Percentiles rank a stretch among this genome's conserved stretches.
Evolutionary conservation across 2,888 invertebrate genomes (phyloP).

Genomic region (Scaptomyza tumidula): DNA sequence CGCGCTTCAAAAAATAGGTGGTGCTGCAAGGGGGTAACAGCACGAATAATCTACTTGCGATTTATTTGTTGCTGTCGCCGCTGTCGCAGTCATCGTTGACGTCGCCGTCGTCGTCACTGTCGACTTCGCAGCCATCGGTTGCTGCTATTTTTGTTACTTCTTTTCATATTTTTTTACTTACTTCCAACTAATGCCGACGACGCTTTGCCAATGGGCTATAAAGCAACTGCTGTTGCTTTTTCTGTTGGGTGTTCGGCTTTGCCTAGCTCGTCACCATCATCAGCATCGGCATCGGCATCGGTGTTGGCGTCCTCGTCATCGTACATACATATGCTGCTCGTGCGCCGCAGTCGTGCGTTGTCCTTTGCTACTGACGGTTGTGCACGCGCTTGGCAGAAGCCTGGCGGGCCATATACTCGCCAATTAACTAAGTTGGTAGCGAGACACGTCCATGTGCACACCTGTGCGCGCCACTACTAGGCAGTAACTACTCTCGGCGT

Average conservation of each 20-base stretch:
- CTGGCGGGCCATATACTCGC: slow-evolving; percentile 29
- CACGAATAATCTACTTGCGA: slow-evolving; percentile 77
- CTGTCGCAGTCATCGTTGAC: slow-evolving; percentile 26
- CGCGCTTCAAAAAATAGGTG: slow-evolving; percentile 50
- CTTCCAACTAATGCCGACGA: slow-evolving; percentile 60
- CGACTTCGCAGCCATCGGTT: slow-evolving; percentile 26
- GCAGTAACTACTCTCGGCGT: slow-evolving; percentile 26
- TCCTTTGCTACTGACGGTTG: slow-evolving; percentile 79
- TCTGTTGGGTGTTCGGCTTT: slow-evolving; percentile 43
- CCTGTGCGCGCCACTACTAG: slow-evolving; percentile 64
- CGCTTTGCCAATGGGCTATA: slow-evolving; percentile 52
- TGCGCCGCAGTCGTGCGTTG: slow-evolving; percentile 73
- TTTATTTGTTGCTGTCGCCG: slow-evolving; percentile 69
- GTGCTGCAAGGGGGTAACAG: slow-evolving; percentile 55
- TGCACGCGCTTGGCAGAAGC: slow-evolving; percentile 62
- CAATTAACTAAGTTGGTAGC: slow-evolving; percentile 53
- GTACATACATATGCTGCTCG: slow-evolving; percentile 30
- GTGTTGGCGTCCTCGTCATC: slow-evolving; percentile 10
- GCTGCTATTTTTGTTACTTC: slow-evolving; percentile 72
- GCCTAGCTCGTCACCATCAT: slow-evolving; percentile 40
- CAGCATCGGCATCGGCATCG: neutral
- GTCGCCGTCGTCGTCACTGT: slow-evolving; percentile 36
- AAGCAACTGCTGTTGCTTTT: slow-evolving; percentile 31
- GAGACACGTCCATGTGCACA: slow-evolving; percentile 64
- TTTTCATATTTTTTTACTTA: slow-evolving; percentile 72